A percentile compares a stretch with the other conserved stretches of the same genome.
Conservation (phyloP, 2,888 invertebrate species). For the Entomobrya proxima region DNA sequence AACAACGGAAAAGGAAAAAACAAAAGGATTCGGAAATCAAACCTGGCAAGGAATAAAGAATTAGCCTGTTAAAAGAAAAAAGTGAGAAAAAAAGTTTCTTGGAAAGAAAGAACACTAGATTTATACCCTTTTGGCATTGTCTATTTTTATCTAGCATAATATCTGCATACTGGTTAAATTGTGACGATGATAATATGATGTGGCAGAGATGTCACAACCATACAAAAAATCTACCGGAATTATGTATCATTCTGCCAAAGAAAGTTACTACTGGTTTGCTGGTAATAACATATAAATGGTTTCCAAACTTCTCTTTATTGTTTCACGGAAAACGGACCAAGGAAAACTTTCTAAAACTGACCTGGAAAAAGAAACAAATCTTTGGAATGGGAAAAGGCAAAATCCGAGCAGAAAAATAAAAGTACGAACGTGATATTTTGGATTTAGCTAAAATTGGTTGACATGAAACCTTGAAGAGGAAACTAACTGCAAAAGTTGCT, state of each 20-base stretch:
- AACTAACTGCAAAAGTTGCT: constrained; percentile 34
- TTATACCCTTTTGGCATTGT: too few species aligned
- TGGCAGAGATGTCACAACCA: constrained; percentile 1
- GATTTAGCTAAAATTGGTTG: constrained; percentile 41
- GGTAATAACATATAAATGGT: background rate
- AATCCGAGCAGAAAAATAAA: background rate
- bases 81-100: constrained; percentile 28
- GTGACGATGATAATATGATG: too few species aligned
- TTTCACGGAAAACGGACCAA: constrained; percentile 6
- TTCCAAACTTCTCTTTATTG: constrained; percentile 10
- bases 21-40: constrained; percentile 55
- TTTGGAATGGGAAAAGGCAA: constrained; percentile 6
- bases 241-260: background rate
- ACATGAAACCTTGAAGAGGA: constrained; percentile 34
- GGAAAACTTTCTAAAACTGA: constrained; percentile 46
- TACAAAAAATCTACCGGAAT: background rate
- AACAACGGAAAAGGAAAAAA: constrained; percentile 8
- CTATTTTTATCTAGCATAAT: too few species aligned
- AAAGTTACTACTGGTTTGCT: too few species aligned
- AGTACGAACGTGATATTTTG: too few species aligned
- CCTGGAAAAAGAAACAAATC: constrained; percentile 37
- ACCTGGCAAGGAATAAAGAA: constrained; percentile 53
- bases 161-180: too few species aligned
- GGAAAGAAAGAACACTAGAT: constrained; percentile 20
- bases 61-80: constrained; percentile 33